Evolutionary conservation across 2,888 invertebrate genomes (phyloP), one percentile per base, ranked within the genome.

Genomic region (Cantharis rufa): DNA sequence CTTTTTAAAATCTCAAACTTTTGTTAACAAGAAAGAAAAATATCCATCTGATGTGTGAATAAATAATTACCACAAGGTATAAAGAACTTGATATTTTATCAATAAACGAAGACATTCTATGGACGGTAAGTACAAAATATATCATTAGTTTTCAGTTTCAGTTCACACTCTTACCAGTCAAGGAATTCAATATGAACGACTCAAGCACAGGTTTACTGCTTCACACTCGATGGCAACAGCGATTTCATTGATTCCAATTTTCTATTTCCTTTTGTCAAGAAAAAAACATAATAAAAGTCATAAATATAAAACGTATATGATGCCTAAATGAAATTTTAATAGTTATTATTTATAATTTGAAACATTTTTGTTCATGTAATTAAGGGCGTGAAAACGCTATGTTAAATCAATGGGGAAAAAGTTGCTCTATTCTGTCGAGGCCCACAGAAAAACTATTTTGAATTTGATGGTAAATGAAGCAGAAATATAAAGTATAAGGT

Each of bases 241-340:
- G 77, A 77, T 77, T 77, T 77, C 77, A 77, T 77, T 77, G 77
- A 77, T 77, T 74, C 69, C 74, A 77, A 77, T 77, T 77, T 77
- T 77, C 77, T 69, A 77, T 77, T 77, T 77, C 74, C 77, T 69
- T 69, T 74, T n/a, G 66, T 18, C 21, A 16, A 21, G 18, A 32
- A 72, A 13, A 18, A 32, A 64, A 48, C 24, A 61, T 64, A 24
- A 15, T 61, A 71, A 71, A 16, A 48, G 28, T 28, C 32, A n/a
- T 32, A 69, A 69, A 16, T n/a, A 32, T 32, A 48, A 48, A 48
- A 48, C 2, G 48, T 64, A 10, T 64, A 66, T n/a, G 24, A 24
- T 24, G 10, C 5, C 2, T n/a, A 24, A 66, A 15, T n/a, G 9
- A 48, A 48, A 66, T 18, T 24, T 21, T 66, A 66, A 24, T 24